Base-by-base conservation (phyloP, 64 coral and sea anemone species). In the Montipora efflorescens region DNA sequence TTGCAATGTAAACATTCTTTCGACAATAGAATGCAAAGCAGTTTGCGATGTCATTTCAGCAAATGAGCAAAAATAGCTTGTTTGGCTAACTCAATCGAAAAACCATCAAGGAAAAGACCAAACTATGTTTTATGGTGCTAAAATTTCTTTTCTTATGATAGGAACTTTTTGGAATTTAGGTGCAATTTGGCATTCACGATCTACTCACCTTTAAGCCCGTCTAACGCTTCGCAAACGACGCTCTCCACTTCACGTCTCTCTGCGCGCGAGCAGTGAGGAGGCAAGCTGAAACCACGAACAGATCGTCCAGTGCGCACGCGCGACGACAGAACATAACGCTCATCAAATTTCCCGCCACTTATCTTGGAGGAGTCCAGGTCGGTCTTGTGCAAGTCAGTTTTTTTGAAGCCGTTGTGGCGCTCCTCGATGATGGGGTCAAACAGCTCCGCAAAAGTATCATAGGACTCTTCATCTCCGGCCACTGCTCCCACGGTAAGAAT, bases 291-390 rank as follows among this genome's bases (percentile, higher is more conserved):
- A 11, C 96, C 96, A 81, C 96, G 96, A 87, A 98, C 88, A 6
- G 94, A 95, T 70, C 96, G 94, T 36, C 96, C 96, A 81, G 96
- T 98, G 67, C 96, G 90, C 87, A 98, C 96, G 90, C 96, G 96
- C 15, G 96, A 98, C 2, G 96, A 98, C 23, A 98, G 61, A 8
- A 98, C 96, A 43, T 98, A 98, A 4, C 93, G 95, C 43, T 98
- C 96, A 47, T 98, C 96, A 61, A 98, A 95, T 81, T 93, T 95
- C 49, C 96, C 96, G 23, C 96, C 96, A 76, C 72, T 79, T 1
- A 98, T 94, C 53, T 95, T 95, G 3, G 80, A 93, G 0, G 94
- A 58, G 86, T 98, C 94, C 77, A 98, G 76, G 45, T 98, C 94
- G 5, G 96, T 98, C 44, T 93, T 95, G 49, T 98, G 96, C 69